Evolutionary conservation across 2,888 invertebrate genomes (phyloP), one percentile per base, ranked within the genome.

Genomic region (Priocnemis perturbator): DNA sequence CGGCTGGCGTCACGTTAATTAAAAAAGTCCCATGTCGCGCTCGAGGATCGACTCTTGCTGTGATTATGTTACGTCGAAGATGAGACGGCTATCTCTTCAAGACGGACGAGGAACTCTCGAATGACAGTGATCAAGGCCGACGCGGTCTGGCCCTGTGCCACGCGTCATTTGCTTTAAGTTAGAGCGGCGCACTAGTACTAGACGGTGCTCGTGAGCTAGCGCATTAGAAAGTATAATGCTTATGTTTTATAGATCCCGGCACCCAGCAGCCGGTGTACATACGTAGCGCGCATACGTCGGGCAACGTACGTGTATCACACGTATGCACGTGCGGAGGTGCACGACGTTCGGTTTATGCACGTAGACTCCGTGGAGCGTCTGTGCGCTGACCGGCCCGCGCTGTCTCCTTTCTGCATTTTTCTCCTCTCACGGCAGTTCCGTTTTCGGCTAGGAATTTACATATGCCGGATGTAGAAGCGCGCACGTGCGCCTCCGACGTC

Each of bases 221-320:
- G 71, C 78, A 86, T 85, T 84, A 84, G 77, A 85, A 85, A 85
- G 84, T 84, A 81, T 85, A 84, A 84, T 84, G 81, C 80, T 81
- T 76, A 76, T 81, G 81, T 79, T 81, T 79, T 83, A 82, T 82
- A 81, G 84, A 84, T 83, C 59, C 56, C 30, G 50, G 58, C 64
- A 59, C 60, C 67, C 61, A 58, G 50, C 55, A 64, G 69, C 60
- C 67, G 48, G 61, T 20, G 26, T 64, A 61, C 14, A n/a, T 20
- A 52, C 48, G 45, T 59, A 45, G 17, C 9, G 17, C 37, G 20
- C 53, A 53, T 60, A 56, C 50, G n/a, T 17, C 50, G 55, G 30
- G 11, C 14, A 17, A 52, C 56, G 67, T 56, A 65, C 47, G 20
- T 47, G 21, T 5, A 26, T 15, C 56, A 66, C 37, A 26, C 50